Percentiles rank a stretch among this genome's conserved stretches.
phyloP scores from a whole-genome alignment of 2,113 vertebrate species.

The Pterocles orientalis region DNA sequence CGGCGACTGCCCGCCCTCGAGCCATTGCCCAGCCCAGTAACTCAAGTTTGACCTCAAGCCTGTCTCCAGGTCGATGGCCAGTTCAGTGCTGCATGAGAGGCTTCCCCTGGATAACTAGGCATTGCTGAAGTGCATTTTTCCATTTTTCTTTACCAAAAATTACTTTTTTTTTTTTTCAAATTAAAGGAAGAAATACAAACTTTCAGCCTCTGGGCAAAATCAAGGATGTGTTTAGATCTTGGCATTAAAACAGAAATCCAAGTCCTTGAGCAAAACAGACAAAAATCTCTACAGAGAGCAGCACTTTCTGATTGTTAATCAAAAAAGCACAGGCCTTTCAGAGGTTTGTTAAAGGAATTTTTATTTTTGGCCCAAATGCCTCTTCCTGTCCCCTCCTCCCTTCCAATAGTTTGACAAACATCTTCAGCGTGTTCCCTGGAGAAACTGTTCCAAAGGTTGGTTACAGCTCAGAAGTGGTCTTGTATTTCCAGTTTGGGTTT shows the following conservation, averaged over 20 bases:
- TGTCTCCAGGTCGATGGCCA: not conserved
- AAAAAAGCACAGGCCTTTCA: fast-evolving
- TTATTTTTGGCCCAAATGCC: not conserved
- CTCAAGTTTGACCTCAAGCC: not conserved
- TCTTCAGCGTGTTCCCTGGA: not conserved
- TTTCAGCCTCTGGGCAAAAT: not conserved
- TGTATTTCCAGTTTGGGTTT: constrained; percentile 14
- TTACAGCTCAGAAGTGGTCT: not conserved
- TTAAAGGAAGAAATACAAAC: not conserved
- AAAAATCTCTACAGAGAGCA: not conserved
- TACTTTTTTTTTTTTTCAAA: not conserved
- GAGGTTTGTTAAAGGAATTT: not conserved
- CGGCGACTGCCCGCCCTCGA: not conserved
- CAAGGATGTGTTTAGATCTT: not conserved
- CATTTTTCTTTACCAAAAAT: not conserved
- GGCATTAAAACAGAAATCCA: not conserved
- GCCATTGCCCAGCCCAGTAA: not conserved
- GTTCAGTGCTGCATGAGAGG: not conserved
- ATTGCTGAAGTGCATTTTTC: not conserved
- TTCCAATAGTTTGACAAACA: not conserved
- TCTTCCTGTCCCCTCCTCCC: not conserved
- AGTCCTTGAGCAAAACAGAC: not conserved
- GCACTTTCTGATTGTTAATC: not conserved
- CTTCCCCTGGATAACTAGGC: not conserved
- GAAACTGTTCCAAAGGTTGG: not conserved